These are phyloP conservation scores for Leptopilina myrica DNA, from an alignment of 2,888 invertebrate genomes.

Conservation along the genomic window DNA sequence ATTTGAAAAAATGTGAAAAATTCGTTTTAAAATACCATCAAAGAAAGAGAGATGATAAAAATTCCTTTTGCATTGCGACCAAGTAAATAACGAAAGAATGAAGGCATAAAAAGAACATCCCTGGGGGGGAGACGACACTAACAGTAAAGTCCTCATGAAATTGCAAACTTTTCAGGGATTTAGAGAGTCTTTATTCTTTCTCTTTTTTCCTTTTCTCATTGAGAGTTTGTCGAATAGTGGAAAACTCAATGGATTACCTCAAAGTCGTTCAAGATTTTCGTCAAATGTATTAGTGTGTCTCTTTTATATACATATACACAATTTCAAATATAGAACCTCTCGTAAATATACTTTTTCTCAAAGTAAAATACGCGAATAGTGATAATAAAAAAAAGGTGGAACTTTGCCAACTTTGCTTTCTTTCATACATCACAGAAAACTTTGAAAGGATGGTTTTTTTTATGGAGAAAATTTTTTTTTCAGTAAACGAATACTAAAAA, in stretches of 20 bases:
- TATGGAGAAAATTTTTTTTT: not conserved
- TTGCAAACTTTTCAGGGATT: constrained; percentile 14
- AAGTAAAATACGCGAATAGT: too few species aligned
- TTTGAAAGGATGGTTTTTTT: constrained; percentile 20
- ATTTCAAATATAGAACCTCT: not conserved
- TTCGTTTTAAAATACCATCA: not conserved
- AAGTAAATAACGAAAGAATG: constrained; percentile 21
- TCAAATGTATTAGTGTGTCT: not conserved
- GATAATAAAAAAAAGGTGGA: constrained; percentile 14
- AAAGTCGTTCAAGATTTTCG: constrained; percentile 28
- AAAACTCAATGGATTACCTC: constrained; percentile 32
- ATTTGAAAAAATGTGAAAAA: not conserved
- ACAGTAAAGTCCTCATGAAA: constrained; percentile 37
- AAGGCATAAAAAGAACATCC: constrained; percentile 27
- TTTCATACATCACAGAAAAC: not conserved
- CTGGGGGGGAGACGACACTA: constrained; percentile 3
- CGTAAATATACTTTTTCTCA: not conserved
- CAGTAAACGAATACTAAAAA: too few species aligned
- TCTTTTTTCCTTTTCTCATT: not conserved
- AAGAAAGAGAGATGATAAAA: not conserved
- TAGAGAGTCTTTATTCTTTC: not conserved
- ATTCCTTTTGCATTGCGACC: not conserved
- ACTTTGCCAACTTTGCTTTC: constrained; percentile 1
- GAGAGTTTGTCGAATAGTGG: not conserved
- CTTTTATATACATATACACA: not conserved